A percentile compares a stretch with the other conserved stretches of the same genome.
Evolutionary conservation across 1,140 invertebrate genomes (phyloP).

Genomic region (Drosophila repletoides): DNA sequence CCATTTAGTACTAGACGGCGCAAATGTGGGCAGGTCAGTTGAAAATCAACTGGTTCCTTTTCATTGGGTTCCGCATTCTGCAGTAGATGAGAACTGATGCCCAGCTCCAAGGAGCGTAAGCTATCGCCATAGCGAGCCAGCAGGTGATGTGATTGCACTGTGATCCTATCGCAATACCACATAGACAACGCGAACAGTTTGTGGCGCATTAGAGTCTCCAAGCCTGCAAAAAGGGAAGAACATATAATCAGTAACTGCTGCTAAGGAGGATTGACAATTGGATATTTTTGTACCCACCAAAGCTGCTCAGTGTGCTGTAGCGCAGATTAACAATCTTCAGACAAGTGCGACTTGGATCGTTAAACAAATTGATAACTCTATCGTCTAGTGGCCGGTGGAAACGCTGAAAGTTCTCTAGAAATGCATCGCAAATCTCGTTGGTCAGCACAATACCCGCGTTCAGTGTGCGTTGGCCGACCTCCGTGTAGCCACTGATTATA

Average conservation of each 20-base stretch:
- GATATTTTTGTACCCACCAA: conserved; percentile 29
- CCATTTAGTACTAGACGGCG: conserved; percentile 85
- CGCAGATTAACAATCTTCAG: conserved; percentile 88
- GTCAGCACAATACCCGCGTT: conserved; percentile 69
- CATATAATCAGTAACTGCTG: no score
- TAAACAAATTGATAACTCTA: conserved; percentile 88
- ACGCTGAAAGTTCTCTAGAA: conserved; percentile 87
- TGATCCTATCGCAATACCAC: conserved; percentile 87
- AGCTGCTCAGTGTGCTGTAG: conserved; percentile 86
- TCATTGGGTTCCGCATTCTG: conserved; percentile 75
- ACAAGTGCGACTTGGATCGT: conserved; percentile 86
- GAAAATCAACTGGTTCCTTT: conserved; percentile 82
- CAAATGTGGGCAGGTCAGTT: conserved; percentile 87
- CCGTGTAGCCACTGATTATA: conserved; percentile 83
- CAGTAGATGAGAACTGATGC: conserved; percentile 82
- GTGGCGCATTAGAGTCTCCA: conserved; percentile 88
- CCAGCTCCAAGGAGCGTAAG: conserved; percentile 82
- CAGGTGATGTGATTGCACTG: conserved; percentile 83
- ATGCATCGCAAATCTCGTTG: conserved; percentile 84
- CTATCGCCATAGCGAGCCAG: conserved; percentile 82
- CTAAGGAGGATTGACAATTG: neutral
- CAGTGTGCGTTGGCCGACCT: conserved; percentile 43
- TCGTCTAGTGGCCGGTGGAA: conserved; percentile 84
- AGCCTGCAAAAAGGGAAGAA: conserved; percentile 42
- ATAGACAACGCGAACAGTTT: conserved; percentile 89